Conservation (phyloP, 2,797 vertebrate genomes). For the Sebastes minor region DNA sequence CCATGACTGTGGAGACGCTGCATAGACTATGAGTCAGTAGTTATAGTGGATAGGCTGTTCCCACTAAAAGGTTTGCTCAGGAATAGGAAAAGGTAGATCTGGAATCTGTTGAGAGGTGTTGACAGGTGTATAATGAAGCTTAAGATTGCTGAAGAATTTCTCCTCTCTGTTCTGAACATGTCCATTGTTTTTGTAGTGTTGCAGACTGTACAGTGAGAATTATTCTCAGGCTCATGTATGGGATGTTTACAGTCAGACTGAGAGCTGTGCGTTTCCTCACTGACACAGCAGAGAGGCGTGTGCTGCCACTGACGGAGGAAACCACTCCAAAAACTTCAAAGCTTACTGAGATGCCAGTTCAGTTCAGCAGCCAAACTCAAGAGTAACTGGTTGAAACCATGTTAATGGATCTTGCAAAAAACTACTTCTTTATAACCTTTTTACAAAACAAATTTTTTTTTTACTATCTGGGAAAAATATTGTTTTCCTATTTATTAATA, state of each 20-base stretch:
- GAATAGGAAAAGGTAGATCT: background rate
- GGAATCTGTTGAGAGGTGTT: background rate
- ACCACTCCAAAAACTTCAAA: conserved; percentile 67
- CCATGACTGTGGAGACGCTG: conserved; percentile 18
- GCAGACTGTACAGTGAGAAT: background rate
- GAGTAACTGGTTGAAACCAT: background rate
- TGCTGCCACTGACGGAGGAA: conserved; percentile 44
- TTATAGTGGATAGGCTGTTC: background rate
- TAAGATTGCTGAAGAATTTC: background rate
- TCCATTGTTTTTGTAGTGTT: background rate
- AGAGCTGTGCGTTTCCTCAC: conserved; percentile 32
- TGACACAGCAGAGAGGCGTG: conserved; percentile 39
- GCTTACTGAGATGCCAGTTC: conserved; percentile 25
- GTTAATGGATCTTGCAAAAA: background rate
- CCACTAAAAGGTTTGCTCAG: background rate
- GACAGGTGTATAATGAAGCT: background rate
- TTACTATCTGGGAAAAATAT: background rate
- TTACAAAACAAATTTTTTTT: no score
- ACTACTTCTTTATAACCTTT: background rate
- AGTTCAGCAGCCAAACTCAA: conserved; percentile 42
- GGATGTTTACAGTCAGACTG: conserved; percentile 38
- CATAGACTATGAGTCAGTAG: conserved; percentile 15
- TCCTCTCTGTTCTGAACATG: background rate
- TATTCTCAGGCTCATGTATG: background rate
- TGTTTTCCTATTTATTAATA: background rate